Percentiles rank a stretch among this genome's conserved stretches.
Conservation (phyloP, 2,113 vertebrate species). For the Percina caprodes region DNA sequence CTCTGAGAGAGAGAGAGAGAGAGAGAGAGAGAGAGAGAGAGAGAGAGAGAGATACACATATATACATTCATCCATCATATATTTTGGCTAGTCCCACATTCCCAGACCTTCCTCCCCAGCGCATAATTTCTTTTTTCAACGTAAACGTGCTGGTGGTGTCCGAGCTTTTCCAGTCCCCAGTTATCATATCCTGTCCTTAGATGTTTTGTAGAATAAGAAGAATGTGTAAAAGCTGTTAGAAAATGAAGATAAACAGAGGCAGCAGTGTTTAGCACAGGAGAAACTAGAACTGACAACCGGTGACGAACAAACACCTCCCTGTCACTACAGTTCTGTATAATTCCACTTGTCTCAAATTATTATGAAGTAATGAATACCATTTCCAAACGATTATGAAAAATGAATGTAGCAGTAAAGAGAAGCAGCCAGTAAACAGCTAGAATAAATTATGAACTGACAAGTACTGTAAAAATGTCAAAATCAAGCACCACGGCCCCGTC, state of each 20-base stretch:
- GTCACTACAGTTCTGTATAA: background rate
- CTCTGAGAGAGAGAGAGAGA: conserved; percentile 76
- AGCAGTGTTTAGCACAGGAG: background rate
- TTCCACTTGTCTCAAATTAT: conserved; percentile 22
- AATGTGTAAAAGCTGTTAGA: background rate
- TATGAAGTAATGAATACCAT: conserved; percentile 27
- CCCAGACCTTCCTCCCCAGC: no score
- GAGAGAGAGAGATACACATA: background rate
- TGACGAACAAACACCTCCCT: background rate
- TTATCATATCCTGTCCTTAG: no score
- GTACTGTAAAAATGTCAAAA: conserved; percentile 37
- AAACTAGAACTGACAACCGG: background rate
- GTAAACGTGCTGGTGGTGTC: no score
- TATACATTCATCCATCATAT: background rate
- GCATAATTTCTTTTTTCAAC: no score
- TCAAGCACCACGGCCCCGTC: background rate
- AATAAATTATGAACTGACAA: conserved; percentile 43
- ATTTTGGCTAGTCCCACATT: background rate
- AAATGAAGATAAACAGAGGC: background rate
- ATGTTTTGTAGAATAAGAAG: no score
- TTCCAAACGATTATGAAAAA: conserved; percentile 15
- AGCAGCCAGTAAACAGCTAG: conserved; percentile 8
- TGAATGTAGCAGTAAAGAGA: background rate
- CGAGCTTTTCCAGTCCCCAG: no score
- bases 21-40: background rate